Evolutionary conservation across 2,797 vertebrate species (phyloP), one percentile per base, ranked within the genome.

Genomic region (Gallinago nigripennis): DNA sequence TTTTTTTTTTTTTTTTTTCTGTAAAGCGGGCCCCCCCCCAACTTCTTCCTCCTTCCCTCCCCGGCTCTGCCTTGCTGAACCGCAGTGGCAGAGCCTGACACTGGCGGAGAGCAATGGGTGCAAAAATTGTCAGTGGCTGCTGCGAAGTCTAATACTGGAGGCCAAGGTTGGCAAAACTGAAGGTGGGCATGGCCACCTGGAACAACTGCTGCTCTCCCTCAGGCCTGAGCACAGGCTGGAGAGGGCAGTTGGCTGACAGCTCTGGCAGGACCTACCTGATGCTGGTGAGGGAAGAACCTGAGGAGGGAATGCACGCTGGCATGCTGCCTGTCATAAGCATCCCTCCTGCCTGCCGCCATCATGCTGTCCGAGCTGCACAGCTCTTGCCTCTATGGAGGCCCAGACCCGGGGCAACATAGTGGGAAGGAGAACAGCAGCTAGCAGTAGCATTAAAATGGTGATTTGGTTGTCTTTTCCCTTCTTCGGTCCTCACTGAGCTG

Each of bases 41-140:
- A 19, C 72, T 76, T 83, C 90, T 92, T 95, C 92, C 63, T 96
- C 39, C 82, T 93, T 86, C 46, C 76, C 66, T 84, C 80, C 71
- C 69, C 31, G 0, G 0, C 72, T 57, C 72, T 61, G 45, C 50
- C 54, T 31, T 1, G 10, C 35, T 39, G 66, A 88, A 79, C 66
- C 7, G 0, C 92, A 92, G 76, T 2, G 3, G 71, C 51, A 80
- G 39, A 73, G 50, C n/a, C 69, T 81, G 61, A 86, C 78, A 80
- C 41, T 18, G 45, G 37, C 82, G 58, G 58, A 92, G 51, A 82
- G 18, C 11, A 53, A 91, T 82, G 31, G 25, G 19, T 1, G 21
- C 35, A 68, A 66, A 77, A 48, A 48, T 18, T 12, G 71, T 7
- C 28, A 4, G 5, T 18, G 43, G 37, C 30, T 3, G 3, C 71